Conservation (phyloP, 1,140 invertebrate genomes). For the Nasonia vitripennis region DNA sequence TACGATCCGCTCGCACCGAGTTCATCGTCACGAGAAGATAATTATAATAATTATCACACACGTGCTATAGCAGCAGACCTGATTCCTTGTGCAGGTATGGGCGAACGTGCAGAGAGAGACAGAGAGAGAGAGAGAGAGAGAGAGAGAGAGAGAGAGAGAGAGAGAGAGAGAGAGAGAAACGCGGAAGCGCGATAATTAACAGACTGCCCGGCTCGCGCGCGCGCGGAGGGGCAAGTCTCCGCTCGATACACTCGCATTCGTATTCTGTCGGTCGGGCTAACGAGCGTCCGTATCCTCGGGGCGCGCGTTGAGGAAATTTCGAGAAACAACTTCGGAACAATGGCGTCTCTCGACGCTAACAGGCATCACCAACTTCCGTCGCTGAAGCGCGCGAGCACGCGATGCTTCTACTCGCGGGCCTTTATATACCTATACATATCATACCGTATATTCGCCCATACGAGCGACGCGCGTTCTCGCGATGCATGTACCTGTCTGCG, state of each 20-base stretch:
- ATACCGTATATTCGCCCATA: too few species aligned
- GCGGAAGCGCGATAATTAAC: background rate
- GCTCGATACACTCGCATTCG: slow-evolving; percentile 45
- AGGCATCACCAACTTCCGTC: slow-evolving; percentile 54
- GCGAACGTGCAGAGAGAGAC: too few species aligned
- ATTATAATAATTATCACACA: too few species aligned
- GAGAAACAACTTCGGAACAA: slow-evolving; percentile 67
- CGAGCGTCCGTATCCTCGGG: slow-evolving; percentile 59
- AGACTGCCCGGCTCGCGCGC: slow-evolving; percentile 36
- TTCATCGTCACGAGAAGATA: too few species aligned
- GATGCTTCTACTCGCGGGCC: too few species aligned
- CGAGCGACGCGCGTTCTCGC: too few species aligned
- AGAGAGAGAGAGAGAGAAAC: background rate
- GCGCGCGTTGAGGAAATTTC: slow-evolving; percentile 59
- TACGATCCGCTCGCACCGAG: too few species aligned
- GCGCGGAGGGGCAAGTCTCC: slow-evolving; percentile 49
- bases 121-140: too few species aligned
- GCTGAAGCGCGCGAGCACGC: background rate
- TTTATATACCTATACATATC: too few species aligned
- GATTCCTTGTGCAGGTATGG: background rate
- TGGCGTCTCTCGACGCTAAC: slow-evolving; percentile 57
- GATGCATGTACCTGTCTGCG: too few species aligned
- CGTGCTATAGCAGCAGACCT: too few species aligned
- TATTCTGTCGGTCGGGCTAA: slow-evolving; percentile 56
- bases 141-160: too few species aligned